Evolutionary conservation across 2,888 invertebrate genomes (phyloP).

Genomic region (Eupeodes luniger): DNA sequence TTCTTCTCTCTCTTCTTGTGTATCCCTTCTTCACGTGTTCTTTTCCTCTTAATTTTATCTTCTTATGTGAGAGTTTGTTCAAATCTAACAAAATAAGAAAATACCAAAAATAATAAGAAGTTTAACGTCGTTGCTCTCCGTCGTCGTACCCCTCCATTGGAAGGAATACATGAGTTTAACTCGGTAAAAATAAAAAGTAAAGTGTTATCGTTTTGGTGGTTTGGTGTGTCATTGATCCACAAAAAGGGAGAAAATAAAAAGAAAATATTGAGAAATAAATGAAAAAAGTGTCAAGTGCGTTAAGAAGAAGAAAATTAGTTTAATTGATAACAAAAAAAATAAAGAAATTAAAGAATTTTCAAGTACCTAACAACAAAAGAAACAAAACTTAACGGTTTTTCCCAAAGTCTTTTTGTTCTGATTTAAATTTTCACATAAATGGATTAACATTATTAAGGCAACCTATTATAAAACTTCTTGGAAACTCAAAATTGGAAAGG

Average conservation of each 20-base stretch:
- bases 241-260: not conserved
- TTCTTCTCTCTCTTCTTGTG: not conserved
- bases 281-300: slow-evolving; percentile 38
- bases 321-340: slow-evolving; percentile 10
- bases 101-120: slow-evolving; percentile 2
- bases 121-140: not conserved
- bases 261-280: not conserved
- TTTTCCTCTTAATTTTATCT: slow-evolving; percentile 3
- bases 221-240: slow-evolving; percentile 40
- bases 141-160: not conserved
- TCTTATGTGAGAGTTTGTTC: not conserved
- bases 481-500: not conserved
- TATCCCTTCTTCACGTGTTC: not conserved
- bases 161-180: slow-evolving; percentile 12
- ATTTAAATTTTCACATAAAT: not conserved
- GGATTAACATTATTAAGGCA: not conserved
- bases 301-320: not conserved
- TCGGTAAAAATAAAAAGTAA: not conserved
- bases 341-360: slow-evolving; percentile 5
- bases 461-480: not conserved
- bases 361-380: not conserved
- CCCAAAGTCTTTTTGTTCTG: not conserved
- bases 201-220: slow-evolving; percentile 17
- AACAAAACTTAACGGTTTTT: slow-evolving; percentile 25
- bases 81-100: slow-evolving; percentile 8